phyloP scores from a whole-genome alignment of 2,888 invertebrate genomes.

The Epirrhoe tristata region DNA sequence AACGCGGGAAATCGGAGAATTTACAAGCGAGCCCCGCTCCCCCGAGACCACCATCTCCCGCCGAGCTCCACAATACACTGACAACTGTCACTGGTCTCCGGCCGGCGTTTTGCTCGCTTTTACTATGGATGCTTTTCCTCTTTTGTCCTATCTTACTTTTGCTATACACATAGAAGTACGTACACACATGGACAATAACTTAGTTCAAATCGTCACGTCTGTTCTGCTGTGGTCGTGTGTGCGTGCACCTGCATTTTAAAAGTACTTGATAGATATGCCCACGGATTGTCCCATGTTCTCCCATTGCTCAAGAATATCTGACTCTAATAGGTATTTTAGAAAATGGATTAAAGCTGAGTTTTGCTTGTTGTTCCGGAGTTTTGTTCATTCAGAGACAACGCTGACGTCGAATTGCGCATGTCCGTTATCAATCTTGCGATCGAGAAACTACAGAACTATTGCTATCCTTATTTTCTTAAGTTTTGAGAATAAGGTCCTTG shows the following conservation, averaged over 20 bases:
- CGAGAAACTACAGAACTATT: slow-evolving; percentile 75
- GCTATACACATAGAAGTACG: slow-evolving; percentile 69
- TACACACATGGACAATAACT: slow-evolving; percentile 71
- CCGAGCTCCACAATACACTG: slow-evolving; percentile 72
- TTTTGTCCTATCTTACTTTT: slow-evolving; percentile 77
- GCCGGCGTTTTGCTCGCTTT: slow-evolving; percentile 73
- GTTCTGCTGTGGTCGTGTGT: slow-evolving; percentile 48
- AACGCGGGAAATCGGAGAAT: slow-evolving; percentile 74
- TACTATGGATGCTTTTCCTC: slow-evolving; percentile 76
- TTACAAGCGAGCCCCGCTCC: slow-evolving; percentile 64
- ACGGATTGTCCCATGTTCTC: slow-evolving; percentile 66
- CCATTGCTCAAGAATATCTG: slow-evolving; percentile 56
- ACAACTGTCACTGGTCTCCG: slow-evolving; percentile 71
- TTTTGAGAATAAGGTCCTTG: slow-evolving; percentile 46
- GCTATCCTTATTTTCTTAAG: slow-evolving; percentile 76
- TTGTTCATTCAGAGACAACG: slow-evolving; percentile 62
- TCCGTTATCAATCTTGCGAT: slow-evolving; percentile 69
- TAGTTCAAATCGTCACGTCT: slow-evolving; percentile 53
- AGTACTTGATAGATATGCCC: slow-evolving; percentile 63
- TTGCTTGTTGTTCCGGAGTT: slow-evolving; percentile 50
- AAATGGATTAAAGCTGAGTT: slow-evolving; percentile 56
- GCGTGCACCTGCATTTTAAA: slow-evolving; percentile 54
- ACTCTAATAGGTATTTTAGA: slow-evolving; percentile 56
- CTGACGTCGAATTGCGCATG: slow-evolving; percentile 73
- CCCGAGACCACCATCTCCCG: slow-evolving; percentile 75